Percentiles rank a stretch among this genome's conserved stretches.
Conservation (phyloP, 1,140 invertebrate genomes). For the Anagrus nilaparvatae region DNA sequence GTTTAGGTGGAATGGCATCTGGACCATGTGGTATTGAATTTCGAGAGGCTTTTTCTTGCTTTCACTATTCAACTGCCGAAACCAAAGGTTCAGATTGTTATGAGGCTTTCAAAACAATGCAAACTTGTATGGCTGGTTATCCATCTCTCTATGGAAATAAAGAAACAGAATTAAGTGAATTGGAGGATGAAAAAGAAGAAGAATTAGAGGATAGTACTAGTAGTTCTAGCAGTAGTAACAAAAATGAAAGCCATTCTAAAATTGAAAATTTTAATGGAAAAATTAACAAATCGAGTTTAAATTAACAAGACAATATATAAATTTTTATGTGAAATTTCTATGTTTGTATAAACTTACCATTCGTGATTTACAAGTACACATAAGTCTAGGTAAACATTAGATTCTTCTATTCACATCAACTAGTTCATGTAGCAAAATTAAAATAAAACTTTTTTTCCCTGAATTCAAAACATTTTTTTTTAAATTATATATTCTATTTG, state of each 20-base stretch:
- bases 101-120: conserved; percentile 83
- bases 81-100: conserved; percentile 85
- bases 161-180: conserved; percentile 35
- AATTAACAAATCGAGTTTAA: not conserved
- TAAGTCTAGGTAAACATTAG: too few relatives aligned
- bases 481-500: too few relatives aligned
- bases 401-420: too few relatives aligned
- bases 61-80: conserved; percentile 72
- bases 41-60: conserved; percentile 88
- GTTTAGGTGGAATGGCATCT: conserved; percentile 89
- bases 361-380: too few relatives aligned
- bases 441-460: too few relatives aligned
- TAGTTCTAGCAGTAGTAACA: not conserved
- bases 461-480: too few relatives aligned
- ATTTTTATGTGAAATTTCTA: too few relatives aligned
- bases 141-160: conserved; percentile 73
- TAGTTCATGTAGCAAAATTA: too few relatives aligned
- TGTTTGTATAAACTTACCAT: too few relatives aligned
- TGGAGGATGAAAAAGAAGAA: conserved; percentile 43
- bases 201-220: not conserved
- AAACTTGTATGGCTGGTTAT: conserved; percentile 83
- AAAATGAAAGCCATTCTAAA: not conserved
- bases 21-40: conserved; percentile 91
- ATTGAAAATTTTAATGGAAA: too few relatives aligned
- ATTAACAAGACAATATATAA: not conserved